Conservation (phyloP, 2,888 invertebrate species). For the Clistopyga incitator region DNA sequence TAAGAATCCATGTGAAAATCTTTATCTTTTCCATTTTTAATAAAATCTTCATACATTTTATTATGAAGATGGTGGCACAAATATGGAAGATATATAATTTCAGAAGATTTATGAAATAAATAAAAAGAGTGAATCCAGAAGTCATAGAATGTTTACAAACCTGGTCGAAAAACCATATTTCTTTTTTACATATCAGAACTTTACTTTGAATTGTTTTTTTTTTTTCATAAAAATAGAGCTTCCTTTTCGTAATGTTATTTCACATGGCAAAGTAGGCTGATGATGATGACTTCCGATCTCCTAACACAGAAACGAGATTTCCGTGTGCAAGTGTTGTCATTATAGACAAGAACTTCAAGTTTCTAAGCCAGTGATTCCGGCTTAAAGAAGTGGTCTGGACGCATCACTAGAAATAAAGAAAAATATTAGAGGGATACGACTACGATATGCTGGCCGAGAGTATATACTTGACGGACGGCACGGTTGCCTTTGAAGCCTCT, state of each 20-base stretch:
- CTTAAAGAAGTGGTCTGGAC: neutral
- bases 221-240: neutral
- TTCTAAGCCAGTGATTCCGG: neutral
- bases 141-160: too few relatives aligned
- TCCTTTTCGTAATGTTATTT: constrained; percentile 6
- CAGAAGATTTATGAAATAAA: too few relatives aligned
- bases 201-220: neutral
- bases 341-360: neutral
- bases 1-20: too few relatives aligned
- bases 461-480: constrained; percentile 12
- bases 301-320: constrained; percentile 1
- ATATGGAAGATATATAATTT: too few relatives aligned
- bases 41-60: too few relatives aligned
- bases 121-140: too few relatives aligned
- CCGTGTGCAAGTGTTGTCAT: neutral
- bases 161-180: neutral
- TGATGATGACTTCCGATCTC: constrained; percentile 8
- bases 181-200: neutral
- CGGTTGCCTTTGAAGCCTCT: constrained; percentile 57
- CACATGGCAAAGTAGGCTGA: constrained; percentile 1
- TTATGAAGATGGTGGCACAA: too few relatives aligned
- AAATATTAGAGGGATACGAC: constrained; percentile 23
- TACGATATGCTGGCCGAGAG: neutral
- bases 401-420: constrained; percentile 25
- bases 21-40: too few relatives aligned